A percentile compares a stretch with the other conserved stretches of the same genome.
phyloP scores from a whole-genome alignment of 1,140 invertebrate genomes.

The Cyrtorhinus lividipennis region DNA sequence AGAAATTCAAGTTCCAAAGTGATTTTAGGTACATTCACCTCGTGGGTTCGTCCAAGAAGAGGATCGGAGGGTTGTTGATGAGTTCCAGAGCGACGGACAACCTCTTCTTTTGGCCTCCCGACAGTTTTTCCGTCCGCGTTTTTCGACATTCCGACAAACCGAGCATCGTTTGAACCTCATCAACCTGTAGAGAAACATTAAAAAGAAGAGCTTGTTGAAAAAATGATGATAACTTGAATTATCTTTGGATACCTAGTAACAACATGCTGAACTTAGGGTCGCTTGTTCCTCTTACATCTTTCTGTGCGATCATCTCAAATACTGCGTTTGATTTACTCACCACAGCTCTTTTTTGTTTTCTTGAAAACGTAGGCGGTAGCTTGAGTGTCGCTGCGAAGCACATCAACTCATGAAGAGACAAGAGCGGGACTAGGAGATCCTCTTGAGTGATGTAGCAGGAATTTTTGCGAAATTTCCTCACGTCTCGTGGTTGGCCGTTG shows the following conservation, averaged over 20 bases:
- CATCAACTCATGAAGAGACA: constrained; percentile 43
- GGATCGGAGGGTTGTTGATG: constrained; percentile 83
- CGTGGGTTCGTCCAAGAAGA: constrained; percentile 96
- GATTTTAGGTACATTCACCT: too few species aligned
- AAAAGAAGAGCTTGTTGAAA: not conserved
- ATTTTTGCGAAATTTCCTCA: constrained; percentile 40
- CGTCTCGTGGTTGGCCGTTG: constrained; percentile 35
- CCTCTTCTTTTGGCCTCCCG: constrained; percentile 85
- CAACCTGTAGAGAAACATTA: constrained; percentile 36
- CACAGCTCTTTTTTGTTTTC: constrained; percentile 33
- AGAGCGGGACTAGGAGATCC: constrained; percentile 41
- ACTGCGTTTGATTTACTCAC: constrained; percentile 27
- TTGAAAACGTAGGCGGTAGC: constrained; percentile 32
- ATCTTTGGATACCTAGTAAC: not conserved
- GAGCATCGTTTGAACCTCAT: constrained; percentile 70
- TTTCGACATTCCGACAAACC: constrained; percentile 54
- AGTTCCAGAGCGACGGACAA: constrained; percentile 77
- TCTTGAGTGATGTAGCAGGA: constrained; percentile 50
- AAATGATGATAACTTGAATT: not conserved
- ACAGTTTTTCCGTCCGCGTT: constrained; percentile 65
- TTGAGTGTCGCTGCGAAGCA: constrained; percentile 44
- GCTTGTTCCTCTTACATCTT: too few species aligned
- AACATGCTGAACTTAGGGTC: not conserved
- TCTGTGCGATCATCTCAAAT: too few species aligned
- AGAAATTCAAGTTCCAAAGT: too few species aligned